A percentile compares a stretch with the other conserved stretches of the same genome.
Conservation (phyloP, 2,888 invertebrate genomes). For the Malachius bipustulatus region DNA sequence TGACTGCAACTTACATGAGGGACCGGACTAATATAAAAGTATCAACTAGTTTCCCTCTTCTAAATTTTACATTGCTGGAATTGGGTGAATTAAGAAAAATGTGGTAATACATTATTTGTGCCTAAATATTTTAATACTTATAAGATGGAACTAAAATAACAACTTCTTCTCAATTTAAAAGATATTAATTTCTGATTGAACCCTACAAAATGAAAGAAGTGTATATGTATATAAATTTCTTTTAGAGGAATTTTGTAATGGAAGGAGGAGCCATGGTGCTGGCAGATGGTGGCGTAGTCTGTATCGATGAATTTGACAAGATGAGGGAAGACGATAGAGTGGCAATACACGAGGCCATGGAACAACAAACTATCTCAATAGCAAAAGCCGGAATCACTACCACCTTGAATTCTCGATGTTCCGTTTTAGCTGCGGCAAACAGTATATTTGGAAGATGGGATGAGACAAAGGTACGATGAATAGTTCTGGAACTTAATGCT, state of each 20-base stretch:
- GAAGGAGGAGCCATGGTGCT: constrained; percentile 99
- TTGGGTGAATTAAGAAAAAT: no score
- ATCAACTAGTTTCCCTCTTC: no score
- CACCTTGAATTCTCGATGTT: constrained; percentile 94
- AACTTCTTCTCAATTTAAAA: constrained; percentile 5
- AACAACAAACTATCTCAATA: constrained; percentile 98
- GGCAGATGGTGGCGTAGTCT: constrained; percentile 98
- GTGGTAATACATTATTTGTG: no score
- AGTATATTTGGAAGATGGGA: constrained; percentile 99
- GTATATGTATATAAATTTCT: constrained; percentile 19
- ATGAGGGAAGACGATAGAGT: constrained; percentile 99
- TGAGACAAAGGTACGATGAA: constrained; percentile 60
- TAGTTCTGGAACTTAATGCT: neutral
- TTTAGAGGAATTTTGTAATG: constrained; percentile 87
- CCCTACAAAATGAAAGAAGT: constrained; percentile 5
- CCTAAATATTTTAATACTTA: no score
- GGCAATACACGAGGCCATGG: constrained; percentile 99
- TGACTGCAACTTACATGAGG: no score
- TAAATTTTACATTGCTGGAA: no score
- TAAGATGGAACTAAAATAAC: no score
- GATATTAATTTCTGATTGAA: constrained; percentile 6
- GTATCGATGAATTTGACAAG: constrained; percentile 99
- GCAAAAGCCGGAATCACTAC: constrained; percentile 99
- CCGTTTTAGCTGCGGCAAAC: constrained; percentile 98
- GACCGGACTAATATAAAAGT: no score